Conservation (phyloP, 2,888 invertebrate species). For the Tanytarsus gracilentus region DNA sequence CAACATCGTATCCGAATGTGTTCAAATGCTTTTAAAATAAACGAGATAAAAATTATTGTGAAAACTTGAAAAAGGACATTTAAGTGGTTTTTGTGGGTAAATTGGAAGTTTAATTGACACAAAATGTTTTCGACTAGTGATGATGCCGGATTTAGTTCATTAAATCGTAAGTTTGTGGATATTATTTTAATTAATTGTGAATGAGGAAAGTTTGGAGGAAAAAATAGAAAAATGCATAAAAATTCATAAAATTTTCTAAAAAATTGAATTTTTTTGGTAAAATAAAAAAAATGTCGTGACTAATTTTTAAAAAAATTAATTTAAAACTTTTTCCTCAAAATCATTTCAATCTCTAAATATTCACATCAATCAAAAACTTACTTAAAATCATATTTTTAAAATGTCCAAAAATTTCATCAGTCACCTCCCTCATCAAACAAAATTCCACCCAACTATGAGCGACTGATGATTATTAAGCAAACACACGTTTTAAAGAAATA, state of each 20-base stretch:
- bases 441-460: neutral
- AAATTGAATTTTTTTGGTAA: too few species aligned
- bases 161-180: constrained; percentile 41
- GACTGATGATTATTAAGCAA: neutral
- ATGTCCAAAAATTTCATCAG: neutral
- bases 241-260: neutral
- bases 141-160: constrained; percentile 45
- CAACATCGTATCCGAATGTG: constrained; percentile 30
- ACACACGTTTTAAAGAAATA: constrained; percentile 17
- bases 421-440: neutral
- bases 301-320: too few species aligned
- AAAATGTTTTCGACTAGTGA: constrained; percentile 44
- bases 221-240: too few species aligned
- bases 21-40: neutral
- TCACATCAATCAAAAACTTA: neutral
- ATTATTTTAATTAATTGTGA: neutral
- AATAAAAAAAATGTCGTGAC: too few species aligned
- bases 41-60: neutral
- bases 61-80: constrained; percentile 1
- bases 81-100: constrained; percentile 14
- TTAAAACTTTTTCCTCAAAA: too few species aligned
- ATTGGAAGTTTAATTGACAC: neutral
- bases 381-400: neutral
- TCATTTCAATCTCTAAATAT: neutral
- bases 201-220: neutral